These are phyloP conservation scores for Hoplostethus mediterraneus DNA, from an alignment of 2,797 vertebrate species.

Conservation along the genomic window DNA sequence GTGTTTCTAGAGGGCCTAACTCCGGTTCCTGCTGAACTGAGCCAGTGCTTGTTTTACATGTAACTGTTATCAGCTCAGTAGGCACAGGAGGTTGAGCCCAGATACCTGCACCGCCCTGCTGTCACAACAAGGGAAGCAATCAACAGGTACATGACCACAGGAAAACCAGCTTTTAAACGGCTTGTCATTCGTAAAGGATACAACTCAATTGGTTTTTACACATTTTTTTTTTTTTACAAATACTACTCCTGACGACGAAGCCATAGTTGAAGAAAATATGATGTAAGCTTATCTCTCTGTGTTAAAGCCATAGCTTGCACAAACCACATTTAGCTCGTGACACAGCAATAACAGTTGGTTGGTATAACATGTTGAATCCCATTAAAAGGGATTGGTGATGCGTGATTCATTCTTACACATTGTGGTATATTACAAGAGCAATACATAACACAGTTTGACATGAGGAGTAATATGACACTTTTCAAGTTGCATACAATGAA, in stretches of 20 bases:
- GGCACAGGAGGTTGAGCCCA: slow-evolving; percentile 91
- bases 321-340: not conserved
- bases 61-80: slow-evolving; percentile 92
- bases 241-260: too few species aligned
- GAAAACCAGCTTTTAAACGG: not conserved
- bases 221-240: not conserved
- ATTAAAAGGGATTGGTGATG: too few species aligned
- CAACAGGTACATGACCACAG: slow-evolving; percentile 2
- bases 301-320: too few species aligned
- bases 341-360: not conserved
- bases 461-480: not conserved
- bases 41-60: slow-evolving; percentile 85
- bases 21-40: slow-evolving; percentile 93
- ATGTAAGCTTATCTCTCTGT: too few species aligned
- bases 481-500: not conserved
- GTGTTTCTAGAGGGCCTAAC: slow-evolving; percentile 85
- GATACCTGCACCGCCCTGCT: slow-evolving; percentile 47
- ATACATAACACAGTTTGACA: not conserved
- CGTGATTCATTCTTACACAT: not conserved
- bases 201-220: not conserved
- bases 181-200: not conserved
- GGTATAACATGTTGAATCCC: not conserved
- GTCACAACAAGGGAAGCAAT: slow-evolving; percentile 58
- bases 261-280: too few species aligned
- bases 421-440: not conserved